Evolutionary conservation across 2,888 invertebrate genomes (phyloP), one percentile per base, ranked within the genome.

Genomic region (Cryptocheilus praepositus): DNA sequence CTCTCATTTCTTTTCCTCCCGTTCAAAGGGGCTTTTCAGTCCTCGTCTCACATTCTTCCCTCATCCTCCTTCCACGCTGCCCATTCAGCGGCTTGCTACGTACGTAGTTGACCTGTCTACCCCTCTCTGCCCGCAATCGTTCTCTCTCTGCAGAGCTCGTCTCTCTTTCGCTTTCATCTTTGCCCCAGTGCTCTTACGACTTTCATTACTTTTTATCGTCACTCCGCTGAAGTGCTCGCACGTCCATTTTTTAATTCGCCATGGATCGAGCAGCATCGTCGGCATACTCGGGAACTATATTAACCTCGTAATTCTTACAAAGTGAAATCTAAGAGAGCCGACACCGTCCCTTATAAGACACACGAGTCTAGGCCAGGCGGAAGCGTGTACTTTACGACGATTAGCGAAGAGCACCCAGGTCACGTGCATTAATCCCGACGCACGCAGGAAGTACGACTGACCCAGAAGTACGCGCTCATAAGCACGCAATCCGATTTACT

Each of bases 141-240:
- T 21, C 53, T 21, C 22, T 3, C 64, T 63, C 52, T 57, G 21
- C 54, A 45, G 45, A 61, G 60, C 65, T 62, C 55, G 45, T 64
- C n/a, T 28, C 25, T 25, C 28, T 22, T 16, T 25, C 36, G 36
- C 36, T 36, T 36, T 36, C 36, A 36, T 36, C 21, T 49, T 54
- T 54, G 54, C 70, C 77, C 64, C 74, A 72, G 64, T 64, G 78
- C 82, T 83, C 83, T 82, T 85, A 82, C 82, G 84, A 85, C 83
- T 85, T 85, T 86, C 85, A 83, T 85, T 85, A 84, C 82, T 81
- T 85, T 86, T 86, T 85, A 84, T 85, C 83, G 84, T 83, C 83
- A 78, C 83, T 80, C 78, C 76, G 76, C 79, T 80, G 78, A 83
- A 84, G 81, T 81, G 81, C 76, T 64, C 67, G 76, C 71, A 73